Evolutionary conservation across 2,888 invertebrate genomes (phyloP).

Genomic region (Drosophila robusta): DNA sequence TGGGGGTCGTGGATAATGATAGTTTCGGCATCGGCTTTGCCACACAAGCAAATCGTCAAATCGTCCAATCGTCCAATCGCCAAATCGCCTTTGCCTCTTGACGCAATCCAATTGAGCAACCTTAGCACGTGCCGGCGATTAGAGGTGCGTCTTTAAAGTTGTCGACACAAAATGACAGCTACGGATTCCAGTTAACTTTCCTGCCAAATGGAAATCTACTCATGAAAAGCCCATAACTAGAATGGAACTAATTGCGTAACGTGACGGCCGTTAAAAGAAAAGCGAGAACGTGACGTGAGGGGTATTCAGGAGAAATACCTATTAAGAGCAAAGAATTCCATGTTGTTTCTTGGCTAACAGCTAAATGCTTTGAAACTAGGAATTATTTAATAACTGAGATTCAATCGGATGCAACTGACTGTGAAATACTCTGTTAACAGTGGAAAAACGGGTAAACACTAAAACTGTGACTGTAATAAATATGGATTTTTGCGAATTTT

Average conservation of each 20-base stretch:
- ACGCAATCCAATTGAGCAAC: slow-evolving; percentile 61
- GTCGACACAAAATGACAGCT: not conserved
- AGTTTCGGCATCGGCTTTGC: slow-evolving; percentile 32
- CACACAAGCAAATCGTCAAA: slow-evolving; percentile 20
- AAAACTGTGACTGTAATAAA: no score
- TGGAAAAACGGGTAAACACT: no score
- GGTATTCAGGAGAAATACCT: not conserved
- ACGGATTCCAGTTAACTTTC: slow-evolving; percentile 22
- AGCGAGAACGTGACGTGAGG: not conserved
- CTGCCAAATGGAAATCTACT: slow-evolving; percentile 5
- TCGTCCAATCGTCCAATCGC: slow-evolving; percentile 41
- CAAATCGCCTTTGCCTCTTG: slow-evolving; percentile 53
- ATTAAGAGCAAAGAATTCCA: no score
- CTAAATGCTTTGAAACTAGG: no score
- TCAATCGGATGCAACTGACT: no score
- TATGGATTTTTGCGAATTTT: no score
- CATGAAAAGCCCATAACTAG: slow-evolving; percentile 14
- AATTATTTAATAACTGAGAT: no score
- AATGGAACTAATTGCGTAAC: slow-evolving; percentile 8
- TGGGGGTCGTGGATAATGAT: slow-evolving; percentile 70
- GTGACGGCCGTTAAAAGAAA: slow-evolving; percentile 1
- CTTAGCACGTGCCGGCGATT: slow-evolving; percentile 76
- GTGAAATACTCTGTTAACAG: no score
- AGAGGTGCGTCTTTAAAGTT: slow-evolving; percentile 62
- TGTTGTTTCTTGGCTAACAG: no score